Percentiles rank a stretch among this genome's conserved stretches.
phyloP scores from a whole-genome alignment of 2,888 invertebrate genomes.

The Acanthosepion pharaonis region DNA sequence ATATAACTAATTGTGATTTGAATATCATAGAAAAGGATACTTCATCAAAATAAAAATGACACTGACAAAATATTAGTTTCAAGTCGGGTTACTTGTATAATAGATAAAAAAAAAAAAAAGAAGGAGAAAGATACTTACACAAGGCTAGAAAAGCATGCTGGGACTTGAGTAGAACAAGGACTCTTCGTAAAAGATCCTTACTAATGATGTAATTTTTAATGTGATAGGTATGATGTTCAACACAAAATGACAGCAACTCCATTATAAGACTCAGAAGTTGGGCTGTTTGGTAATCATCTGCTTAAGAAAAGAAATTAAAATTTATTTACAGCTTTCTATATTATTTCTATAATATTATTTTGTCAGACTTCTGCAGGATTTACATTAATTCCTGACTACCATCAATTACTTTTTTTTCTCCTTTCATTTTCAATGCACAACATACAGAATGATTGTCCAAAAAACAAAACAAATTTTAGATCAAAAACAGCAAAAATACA shows the following conservation, averaged over 20 bases:
- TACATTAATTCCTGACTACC: too few species aligned
- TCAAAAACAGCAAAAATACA: background rate
- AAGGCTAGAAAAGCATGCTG: constrained; percentile 97
- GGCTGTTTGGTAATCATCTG: constrained; percentile 96
- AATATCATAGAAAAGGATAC: too few species aligned
- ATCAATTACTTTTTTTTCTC: too few species aligned
- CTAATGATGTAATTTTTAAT: constrained; percentile 98
- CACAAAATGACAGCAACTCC: constrained; percentile 96
- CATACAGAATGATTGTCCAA: background rate
- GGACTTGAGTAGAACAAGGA: constrained; percentile 96
- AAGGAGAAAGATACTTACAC: constrained; percentile 76
- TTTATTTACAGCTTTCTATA: constrained; percentile 25
- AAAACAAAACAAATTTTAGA: background rate
- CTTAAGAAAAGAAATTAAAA: constrained; percentile 52
- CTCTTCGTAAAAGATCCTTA: constrained; percentile 94
- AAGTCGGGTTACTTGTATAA: background rate
- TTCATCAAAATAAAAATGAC: background rate
- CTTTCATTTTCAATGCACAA: too few species aligned
- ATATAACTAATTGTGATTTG: background rate
- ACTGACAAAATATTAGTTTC: background rate
- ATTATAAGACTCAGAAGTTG: constrained; percentile 94
- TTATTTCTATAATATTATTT: too few species aligned
- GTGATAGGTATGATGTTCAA: constrained; percentile 99
- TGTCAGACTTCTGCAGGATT: too few species aligned
- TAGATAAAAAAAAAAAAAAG: background rate